Evolutionary conservation across 2,888 invertebrate species (phyloP), one percentile per base, ranked within the genome.

Genomic region (Drosophila parthenogenetica): DNA sequence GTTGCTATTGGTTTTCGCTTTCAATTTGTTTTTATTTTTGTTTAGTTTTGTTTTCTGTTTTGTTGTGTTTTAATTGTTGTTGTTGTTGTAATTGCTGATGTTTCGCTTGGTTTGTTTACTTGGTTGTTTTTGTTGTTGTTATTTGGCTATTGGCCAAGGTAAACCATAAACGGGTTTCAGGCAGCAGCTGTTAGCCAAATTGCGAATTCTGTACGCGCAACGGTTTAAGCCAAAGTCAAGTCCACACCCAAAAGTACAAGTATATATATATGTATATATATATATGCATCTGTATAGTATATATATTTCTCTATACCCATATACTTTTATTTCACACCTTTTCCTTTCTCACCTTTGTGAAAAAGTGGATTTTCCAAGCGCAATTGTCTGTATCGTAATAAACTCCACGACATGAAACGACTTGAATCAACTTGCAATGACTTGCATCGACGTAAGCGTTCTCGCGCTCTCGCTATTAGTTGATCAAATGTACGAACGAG

Each of bases 61-160:
- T 50, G 51, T 46, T 46, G 40, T 48, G 22, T 51, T 66, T 71
- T 66, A 35, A 45, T 55, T 73, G 67, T 63, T 54, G 45, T 13
- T 32, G 11, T 54, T 43, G 57, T 16, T 55, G 50, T 46, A 50
- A 51, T 40, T 69, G 45, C 19, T 50, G 46, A 32, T 54, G 14
- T 54, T 60, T 72, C 59, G 48, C 61, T 77, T 74, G 74, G 67
- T 35, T 19, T 25, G 32, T 69, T 67, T 79, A 42, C 14, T 57
- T 51, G 37, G 50, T 51, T 51, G 59, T 73, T 35, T 2, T 13
- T 16, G 32, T 43, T 54, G 55, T 55, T 43, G 43, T 32, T 22
- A 45, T 45, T 32, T 45, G 45, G 14, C 69, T 60, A 45, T 80
- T 82, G 53, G 72, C 68, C 83, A 83, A 83, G 83, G 83, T 81